Conservation (phyloP, 2,113 vertebrate species). For the Calidris pugnax region DNA sequence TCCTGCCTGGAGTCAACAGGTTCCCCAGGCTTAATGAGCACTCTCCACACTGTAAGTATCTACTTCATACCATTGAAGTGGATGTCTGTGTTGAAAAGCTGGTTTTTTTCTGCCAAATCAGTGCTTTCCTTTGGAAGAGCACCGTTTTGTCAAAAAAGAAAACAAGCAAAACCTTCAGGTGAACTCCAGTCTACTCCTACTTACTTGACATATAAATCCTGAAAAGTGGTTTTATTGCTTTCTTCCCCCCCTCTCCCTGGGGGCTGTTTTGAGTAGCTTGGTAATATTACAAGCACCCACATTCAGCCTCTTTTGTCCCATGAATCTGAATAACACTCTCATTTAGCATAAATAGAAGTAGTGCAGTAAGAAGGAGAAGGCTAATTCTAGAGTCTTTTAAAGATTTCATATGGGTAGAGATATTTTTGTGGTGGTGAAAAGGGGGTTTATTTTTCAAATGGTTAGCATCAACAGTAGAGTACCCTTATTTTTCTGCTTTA, state of each 20-base stretch:
- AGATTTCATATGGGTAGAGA: background rate
- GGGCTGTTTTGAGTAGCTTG: background rate
- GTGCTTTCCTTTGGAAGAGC: background rate
- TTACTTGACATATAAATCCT: background rate
- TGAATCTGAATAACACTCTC: background rate
- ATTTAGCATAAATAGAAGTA: background rate
- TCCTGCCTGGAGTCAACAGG: background rate
- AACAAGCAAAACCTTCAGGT: background rate
- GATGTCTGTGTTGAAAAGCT: background rate
- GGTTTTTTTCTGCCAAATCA: background rate
- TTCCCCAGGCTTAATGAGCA: background rate
- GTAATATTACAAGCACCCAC: background rate
- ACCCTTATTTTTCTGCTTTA: background rate
- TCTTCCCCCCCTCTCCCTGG: background rate
- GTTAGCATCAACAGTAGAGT: background rate
- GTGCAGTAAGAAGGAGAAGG: background rate
- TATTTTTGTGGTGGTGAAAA: background rate
- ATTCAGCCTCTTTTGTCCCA: background rate
- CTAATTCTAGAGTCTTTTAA: background rate
- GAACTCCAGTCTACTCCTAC: background rate
- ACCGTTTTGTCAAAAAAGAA: background rate
- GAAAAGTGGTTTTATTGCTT: background rate
- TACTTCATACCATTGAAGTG: background rate
- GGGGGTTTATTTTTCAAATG: background rate
- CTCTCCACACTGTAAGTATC: background rate